phyloP scores from a whole-genome alignment of 2,888 invertebrate genomes.

The Sericinus montela region DNA sequence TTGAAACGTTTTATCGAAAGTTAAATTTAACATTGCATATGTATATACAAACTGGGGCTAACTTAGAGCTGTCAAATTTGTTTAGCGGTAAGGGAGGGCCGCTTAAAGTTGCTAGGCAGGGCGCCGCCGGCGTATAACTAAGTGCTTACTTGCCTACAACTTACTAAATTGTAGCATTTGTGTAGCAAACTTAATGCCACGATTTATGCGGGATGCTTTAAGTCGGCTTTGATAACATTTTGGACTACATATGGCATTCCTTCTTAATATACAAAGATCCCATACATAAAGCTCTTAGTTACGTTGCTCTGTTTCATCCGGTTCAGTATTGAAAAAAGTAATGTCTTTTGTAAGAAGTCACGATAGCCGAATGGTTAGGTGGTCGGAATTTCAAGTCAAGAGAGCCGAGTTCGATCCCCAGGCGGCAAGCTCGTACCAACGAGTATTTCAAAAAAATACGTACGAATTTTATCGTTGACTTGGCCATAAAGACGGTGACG shows the following conservation, averaged over 20 bases:
- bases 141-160: constrained; percentile 71
- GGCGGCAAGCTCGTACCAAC: too few species aligned
- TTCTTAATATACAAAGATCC: not conserved
- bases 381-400: too few species aligned
- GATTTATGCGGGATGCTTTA: constrained; percentile 60
- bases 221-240: constrained; percentile 31
- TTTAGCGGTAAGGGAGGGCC: constrained; percentile 73
- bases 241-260: constrained; percentile 15
- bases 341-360: too few species aligned
- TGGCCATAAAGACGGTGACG: too few species aligned
- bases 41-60: constrained; percentile 68
- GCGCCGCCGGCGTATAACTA: constrained; percentile 69
- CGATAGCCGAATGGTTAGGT: too few species aligned
- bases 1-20: not conserved
- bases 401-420: too few species aligned
- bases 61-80: constrained; percentile 78
- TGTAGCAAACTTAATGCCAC: constrained; percentile 72
- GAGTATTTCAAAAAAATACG: too few species aligned
- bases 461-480: too few species aligned
- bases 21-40: constrained; percentile 41
- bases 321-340: too few species aligned
- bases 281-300: too few species aligned
- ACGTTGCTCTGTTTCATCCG: too few species aligned
- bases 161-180: constrained; percentile 76
- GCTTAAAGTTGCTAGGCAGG: constrained; percentile 61